Evolutionary conservation across 1,140 invertebrate genomes (phyloP), one percentile per base, ranked within the genome.

Genomic region (Physella acuta): DNA sequence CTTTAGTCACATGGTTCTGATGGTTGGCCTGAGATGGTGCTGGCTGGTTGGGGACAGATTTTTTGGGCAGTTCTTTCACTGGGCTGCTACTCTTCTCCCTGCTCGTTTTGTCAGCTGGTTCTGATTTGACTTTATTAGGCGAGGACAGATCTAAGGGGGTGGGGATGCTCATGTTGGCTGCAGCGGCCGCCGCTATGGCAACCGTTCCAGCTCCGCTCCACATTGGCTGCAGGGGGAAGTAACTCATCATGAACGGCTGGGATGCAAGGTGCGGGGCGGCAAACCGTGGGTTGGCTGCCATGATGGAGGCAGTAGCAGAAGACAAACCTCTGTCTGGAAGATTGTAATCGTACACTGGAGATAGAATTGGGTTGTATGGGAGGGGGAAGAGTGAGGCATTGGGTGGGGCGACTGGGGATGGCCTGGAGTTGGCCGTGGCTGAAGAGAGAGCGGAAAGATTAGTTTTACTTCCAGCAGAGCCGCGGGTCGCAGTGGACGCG

Each of bases 301-400:
- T 56, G 28, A 72, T 62, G 53, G 74, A 49, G 5, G 72, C 64
- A 52, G 73, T 53, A 20, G 73, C 66, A 2, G 68, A 30, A 11
- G 78, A 76, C 17, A 82, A 65, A n/a, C 81, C 81, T 31, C 81
- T 71, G 44, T 82, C 81, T 59, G 81, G 81, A 34, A 82, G 67
- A 64, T 73, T 79, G 58, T 82, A 82, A 59, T 82, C 78, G 68
- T 82, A 82, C 1, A 76, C 71, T 16, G 65, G 31, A 30, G 75
- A 44, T n/a, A 66, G 34, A 1, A 66, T 53, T 2, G 62, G 62
- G 49, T 36, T 36, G 49, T 64, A 64, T 28, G 66, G 53, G 49
- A 68, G 36, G 11, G 55, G 39, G 56, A 68, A 68, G 1, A 59
- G 8, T 14, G 53, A 59, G 49, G 52, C 64, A 30, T 59, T 34